Evolutionary conservation across 2,888 invertebrate species (phyloP), one percentile per base, ranked within the genome.

Genomic region (Frankliniella intonsa): DNA sequence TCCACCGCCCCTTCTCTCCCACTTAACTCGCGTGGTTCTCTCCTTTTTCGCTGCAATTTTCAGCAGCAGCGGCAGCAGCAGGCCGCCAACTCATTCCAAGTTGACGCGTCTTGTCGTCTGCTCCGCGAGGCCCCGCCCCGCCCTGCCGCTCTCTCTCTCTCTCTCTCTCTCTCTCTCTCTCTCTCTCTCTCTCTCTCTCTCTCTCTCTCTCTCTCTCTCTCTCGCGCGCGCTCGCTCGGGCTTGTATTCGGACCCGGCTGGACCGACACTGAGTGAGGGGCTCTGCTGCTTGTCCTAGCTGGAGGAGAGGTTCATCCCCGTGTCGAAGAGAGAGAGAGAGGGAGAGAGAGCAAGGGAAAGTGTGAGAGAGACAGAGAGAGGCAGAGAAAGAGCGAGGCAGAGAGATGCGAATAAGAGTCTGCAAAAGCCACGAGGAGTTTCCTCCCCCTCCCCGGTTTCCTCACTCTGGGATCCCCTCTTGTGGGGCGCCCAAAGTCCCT

Each of bases 101-200:
- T 69, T 22, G 69, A 69, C 69, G 69, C 69, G 22, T 22, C 69
- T 69, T 69, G n/a, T 69, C 62, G 69, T 69, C 22, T 22, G 62
- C 17, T 69, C 22, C 69, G 62, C 17, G n/a, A 62, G 62, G 62
- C 17, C 12, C 19, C 38, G 38, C 38, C 38, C 2, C 38, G 5
- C 38, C 38, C 38, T n/a, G n/a, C n/a, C n/a, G n/a, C n/a, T n/a
- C n/a, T n/a, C n/a, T n/a, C n/a, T n/a, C n/a, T n/a, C n/a, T n/a
- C n/a, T n/a, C n/a, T n/a, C n/a, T n/a, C n/a, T n/a, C n/a, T n/a
- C n/a, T n/a, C n/a, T n/a, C n/a, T n/a, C n/a, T n/a, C n/a, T n/a
- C n/a, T n/a, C n/a, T n/a, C n/a, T n/a, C n/a, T n/a, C n/a, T n/a
- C n/a, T n/a, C n/a, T n/a, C n/a, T n/a, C n/a, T n/a, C n/a, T n/a